Conservation (phyloP, 2,888 invertebrate genomes). For the Heliconius charithonia region DNA sequence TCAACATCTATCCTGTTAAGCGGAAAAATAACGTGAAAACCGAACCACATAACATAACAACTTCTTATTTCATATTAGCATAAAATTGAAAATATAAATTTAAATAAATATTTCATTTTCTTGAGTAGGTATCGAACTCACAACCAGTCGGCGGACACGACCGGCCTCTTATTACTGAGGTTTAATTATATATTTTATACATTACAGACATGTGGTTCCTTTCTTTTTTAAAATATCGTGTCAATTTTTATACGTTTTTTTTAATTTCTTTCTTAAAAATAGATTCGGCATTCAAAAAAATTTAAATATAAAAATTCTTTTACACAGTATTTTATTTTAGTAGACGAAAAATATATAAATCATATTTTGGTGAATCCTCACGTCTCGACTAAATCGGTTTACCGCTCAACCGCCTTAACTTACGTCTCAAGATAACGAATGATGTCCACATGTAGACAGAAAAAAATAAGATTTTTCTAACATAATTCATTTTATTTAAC, state of each 20-base stretch:
- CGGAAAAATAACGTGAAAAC: too few species aligned
- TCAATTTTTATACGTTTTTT: too few species aligned
- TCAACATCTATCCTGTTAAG: too few species aligned
- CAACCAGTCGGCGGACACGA: background rate
- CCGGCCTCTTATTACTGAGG: too few species aligned
- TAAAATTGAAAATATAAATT: background rate
- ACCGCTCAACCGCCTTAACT: conserved; percentile 14
- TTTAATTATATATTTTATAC: too few species aligned
- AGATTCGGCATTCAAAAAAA: too few species aligned
- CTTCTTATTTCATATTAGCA: too few species aligned
- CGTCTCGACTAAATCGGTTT: conserved; percentile 18
- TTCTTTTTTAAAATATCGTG: too few species aligned
- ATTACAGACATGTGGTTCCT: too few species aligned
- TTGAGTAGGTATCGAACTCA: background rate
- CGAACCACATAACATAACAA: too few species aligned
- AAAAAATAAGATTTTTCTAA: background rate
- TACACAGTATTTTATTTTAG: background rate
- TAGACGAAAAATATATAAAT: conserved; percentile 1
- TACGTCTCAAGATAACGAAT: conserved; percentile 16
- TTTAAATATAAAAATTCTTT: background rate
- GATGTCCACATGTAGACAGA: conserved; percentile 4
- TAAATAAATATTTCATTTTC: background rate
- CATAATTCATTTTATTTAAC: background rate
- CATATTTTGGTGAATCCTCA: conserved; percentile 15
- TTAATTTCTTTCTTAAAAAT: too few species aligned